Percentiles rank a stretch among this genome's conserved stretches.
phyloP scores from a whole-genome alignment of 2,888 invertebrate genomes.

The Dryobota labecula region DNA sequence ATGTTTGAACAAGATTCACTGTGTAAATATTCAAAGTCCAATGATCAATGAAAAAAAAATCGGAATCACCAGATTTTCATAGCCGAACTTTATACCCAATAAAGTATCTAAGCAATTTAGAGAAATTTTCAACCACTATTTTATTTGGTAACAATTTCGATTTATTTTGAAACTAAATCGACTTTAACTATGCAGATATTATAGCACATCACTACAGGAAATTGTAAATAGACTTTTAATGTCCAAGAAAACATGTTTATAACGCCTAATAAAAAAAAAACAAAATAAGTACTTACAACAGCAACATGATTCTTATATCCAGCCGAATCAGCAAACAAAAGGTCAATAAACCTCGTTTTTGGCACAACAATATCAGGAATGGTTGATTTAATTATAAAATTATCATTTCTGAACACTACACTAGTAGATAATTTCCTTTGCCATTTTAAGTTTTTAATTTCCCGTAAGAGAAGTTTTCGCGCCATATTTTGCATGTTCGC shows the following conservation, averaged over 20 bases:
- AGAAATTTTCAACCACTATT: too few species aligned
- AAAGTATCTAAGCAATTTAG: not conserved
- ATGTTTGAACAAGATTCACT: slow-evolving; percentile 11
- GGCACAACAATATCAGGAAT: slow-evolving; percentile 80
- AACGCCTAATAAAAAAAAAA: not conserved
- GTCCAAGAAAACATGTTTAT: not conserved
- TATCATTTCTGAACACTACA: slow-evolving; percentile 73
- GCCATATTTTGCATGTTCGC: slow-evolving; percentile 76
- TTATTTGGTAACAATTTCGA: not conserved
- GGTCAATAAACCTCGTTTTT: slow-evolving; percentile 79
- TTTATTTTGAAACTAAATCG: not conserved
- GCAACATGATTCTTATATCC: slow-evolving; percentile 81
- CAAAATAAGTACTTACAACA: slow-evolving; percentile 75
- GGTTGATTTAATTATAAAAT: slow-evolving; percentile 81
- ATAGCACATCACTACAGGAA: not conserved
- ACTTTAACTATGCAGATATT: not conserved
- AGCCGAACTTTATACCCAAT: not conserved
- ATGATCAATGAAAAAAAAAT: not conserved
- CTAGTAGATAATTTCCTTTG: slow-evolving; percentile 78
- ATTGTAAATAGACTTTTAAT: not conserved
- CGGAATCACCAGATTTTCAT: not conserved
- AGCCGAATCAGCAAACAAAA: slow-evolving; percentile 78
- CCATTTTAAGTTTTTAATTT: slow-evolving; percentile 80
- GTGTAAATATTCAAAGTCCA: not conserved
- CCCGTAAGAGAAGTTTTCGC: slow-evolving; percentile 81